These are phyloP conservation scores for Nannospalax galili DNA, from an alignment of 2,113 vertebrate genomes.

Conservation along the genomic window DNA sequence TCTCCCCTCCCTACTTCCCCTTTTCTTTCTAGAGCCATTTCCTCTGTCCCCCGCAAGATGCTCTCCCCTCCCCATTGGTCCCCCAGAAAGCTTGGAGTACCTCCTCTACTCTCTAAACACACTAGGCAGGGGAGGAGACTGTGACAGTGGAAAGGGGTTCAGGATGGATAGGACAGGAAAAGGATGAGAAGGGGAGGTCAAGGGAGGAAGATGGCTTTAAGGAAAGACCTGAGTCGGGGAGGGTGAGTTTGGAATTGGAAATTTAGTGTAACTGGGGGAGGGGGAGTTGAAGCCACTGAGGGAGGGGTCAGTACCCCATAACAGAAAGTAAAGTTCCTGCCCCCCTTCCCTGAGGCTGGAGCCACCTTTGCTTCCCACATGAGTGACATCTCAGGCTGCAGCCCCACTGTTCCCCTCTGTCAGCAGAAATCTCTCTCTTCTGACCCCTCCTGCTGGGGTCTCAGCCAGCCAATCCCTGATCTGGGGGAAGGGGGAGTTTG, in stretches of 20 bases:
- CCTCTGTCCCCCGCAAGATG: slow-evolving; percentile 66
- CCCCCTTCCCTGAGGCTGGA: slow-evolving; percentile 44
- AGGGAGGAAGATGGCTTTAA: not conserved
- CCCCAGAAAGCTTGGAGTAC: not conserved
- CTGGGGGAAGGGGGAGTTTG: slow-evolving; percentile 73
- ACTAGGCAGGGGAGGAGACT: not conserved
- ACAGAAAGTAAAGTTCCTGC: slow-evolving; percentile 35
- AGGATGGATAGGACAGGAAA: not conserved
- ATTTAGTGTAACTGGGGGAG: slow-evolving; percentile 28
- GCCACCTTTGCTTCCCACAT: slow-evolving; percentile 77
- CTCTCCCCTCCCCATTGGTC: not conserved
- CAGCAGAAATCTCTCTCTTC: slow-evolving; percentile 86
- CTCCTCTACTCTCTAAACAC: not conserved
- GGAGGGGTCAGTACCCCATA: slow-evolving; percentile 29
- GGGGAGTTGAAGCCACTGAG: not conserved
- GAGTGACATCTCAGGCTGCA: slow-evolving; percentile 86
- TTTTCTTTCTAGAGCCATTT: slow-evolving; percentile 45
- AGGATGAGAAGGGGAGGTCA: not conserved
- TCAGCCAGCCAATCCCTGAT: slow-evolving; percentile 80
- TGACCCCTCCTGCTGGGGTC: slow-evolving; percentile 79
- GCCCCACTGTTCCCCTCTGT: slow-evolving; percentile 82
- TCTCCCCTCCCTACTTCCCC: slow-evolving; percentile 63
- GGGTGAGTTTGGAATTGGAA: not conserved
- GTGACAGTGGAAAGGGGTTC: not conserved
- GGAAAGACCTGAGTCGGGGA: not conserved